A percentile compares a stretch with the other conserved stretches of the same genome.
Evolutionary conservation across 2,888 invertebrate species (phyloP).

Genomic region (Pollenia griseotomentosa): DNA sequence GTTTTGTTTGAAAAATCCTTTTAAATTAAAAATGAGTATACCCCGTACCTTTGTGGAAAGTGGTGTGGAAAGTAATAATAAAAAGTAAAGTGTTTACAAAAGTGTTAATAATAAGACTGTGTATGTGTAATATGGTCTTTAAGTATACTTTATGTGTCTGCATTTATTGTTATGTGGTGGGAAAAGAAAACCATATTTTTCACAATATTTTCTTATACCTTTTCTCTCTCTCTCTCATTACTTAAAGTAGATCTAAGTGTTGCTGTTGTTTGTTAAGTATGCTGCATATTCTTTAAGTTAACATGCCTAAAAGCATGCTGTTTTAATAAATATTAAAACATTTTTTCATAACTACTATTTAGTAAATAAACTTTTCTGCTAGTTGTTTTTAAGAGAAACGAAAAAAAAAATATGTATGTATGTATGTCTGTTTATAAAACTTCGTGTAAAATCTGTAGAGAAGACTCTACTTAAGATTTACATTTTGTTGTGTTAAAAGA

Average conservation of each 20-base stretch:
- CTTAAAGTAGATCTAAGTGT: background rate
- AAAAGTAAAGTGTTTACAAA: conserved; percentile 51
- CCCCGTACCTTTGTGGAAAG: background rate
- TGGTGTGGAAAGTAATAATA: conserved; percentile 32
- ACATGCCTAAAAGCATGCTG: conserved; percentile 54
- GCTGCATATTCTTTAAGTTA: conserved; percentile 52
- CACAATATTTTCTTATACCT: conserved; percentile 40
- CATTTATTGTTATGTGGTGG: background rate
- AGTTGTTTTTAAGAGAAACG: background rate
- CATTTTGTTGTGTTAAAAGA: background rate
- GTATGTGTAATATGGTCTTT: conserved; percentile 4
- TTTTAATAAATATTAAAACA: conserved; percentile 38
- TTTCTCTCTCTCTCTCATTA: conserved; percentile 11
- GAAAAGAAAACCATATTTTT: background rate
- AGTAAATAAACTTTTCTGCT: conserved; percentile 24
- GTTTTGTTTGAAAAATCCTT: background rate
- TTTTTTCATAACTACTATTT: conserved; percentile 19
- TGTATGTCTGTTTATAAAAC: background rate
- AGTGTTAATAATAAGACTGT: conserved; percentile 50
- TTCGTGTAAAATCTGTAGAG: conserved; percentile 2
- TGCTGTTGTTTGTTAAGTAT: background rate
- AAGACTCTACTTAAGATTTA: background rate
- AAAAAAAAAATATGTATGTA: background rate
- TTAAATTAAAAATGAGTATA: conserved; percentile 17
- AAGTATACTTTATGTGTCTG: background rate